Evolutionary conservation across 35 echinoderm and acorn worm species (phyloP).

Genomic region (Amphiura filiformis): DNA sequence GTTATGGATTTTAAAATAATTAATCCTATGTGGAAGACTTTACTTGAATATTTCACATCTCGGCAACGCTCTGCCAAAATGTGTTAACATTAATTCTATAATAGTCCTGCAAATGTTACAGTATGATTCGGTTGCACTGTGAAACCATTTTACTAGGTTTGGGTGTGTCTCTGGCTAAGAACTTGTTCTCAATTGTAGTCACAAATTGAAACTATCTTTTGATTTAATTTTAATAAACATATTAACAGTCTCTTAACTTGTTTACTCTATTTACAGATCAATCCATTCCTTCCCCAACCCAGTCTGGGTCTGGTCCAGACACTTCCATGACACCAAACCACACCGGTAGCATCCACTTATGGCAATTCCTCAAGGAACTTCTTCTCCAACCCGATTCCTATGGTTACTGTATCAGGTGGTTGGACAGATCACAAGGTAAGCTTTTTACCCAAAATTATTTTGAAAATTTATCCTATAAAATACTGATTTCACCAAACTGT

Average conservation of each 20-base stretch:
- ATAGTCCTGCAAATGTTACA: not conserved
- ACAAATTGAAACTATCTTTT: too few relatives aligned
- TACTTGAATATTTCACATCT: not conserved
- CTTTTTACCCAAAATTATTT: too few relatives aligned
- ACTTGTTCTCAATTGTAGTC: too few relatives aligned
- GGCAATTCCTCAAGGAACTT: conserved; percentile 97
- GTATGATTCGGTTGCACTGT: not conserved
- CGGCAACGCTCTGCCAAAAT: not conserved
- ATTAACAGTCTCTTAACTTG: not conserved
- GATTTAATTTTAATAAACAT: too few relatives aligned
- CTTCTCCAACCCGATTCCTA: conserved; percentile 91
- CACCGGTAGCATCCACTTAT: conserved; percentile 88
- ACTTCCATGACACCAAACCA: conserved; percentile 98
- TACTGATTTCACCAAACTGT: too few relatives aligned
- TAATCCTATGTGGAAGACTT: not conserved
- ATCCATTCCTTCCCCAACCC: conserved; percentile 49
- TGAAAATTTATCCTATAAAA: too few relatives aligned
- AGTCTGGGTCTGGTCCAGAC: conserved; percentile 55
- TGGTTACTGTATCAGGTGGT: conserved; percentile 92
- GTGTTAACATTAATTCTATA: not conserved
- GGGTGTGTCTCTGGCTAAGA: too few relatives aligned
- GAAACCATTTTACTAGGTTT: too few relatives aligned
- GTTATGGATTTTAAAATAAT: not conserved
- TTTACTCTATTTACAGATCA: conserved; percentile 40
- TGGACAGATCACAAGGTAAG: conserved; percentile 89